A percentile compares a stretch with the other conserved stretches of the same genome.
These are phyloP conservation scores for Tipula unca DNA, from an alignment of 2,888 invertebrate genomes.

Conservation along the genomic window DNA sequence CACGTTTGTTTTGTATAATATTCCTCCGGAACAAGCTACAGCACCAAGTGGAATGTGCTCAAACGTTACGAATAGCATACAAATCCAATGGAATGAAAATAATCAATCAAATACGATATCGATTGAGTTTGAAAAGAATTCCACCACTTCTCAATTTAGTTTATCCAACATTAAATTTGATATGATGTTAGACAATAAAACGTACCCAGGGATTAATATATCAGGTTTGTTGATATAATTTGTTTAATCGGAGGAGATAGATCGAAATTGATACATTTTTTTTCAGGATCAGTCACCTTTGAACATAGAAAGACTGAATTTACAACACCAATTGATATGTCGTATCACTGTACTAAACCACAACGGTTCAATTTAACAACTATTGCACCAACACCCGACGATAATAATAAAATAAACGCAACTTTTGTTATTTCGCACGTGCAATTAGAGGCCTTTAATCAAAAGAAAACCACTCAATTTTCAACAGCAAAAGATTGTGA, in stretches of 20 bases:
- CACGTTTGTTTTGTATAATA: constrained; percentile 33
- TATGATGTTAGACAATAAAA: neutral
- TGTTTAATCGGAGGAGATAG: neutral
- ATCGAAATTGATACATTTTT: neutral
- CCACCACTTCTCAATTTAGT: constrained; percentile 45
- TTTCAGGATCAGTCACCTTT: neutral
- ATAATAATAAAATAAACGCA: constrained; percentile 38
- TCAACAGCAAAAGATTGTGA: constrained; percentile 66
- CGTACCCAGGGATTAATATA: neutral
- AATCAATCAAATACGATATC: neutral
- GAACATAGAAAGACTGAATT: neutral
- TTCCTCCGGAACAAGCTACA: constrained; percentile 42
- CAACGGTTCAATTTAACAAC: constrained; percentile 51
- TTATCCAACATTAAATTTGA: constrained; percentile 44
- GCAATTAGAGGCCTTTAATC: constrained; percentile 67
- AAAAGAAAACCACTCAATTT: constrained; percentile 47
- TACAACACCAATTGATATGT: constrained; percentile 52
- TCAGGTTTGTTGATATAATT: neutral
- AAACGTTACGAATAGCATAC: constrained; percentile 35
- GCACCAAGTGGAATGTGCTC: constrained; percentile 41
- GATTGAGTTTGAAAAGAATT: constrained; percentile 40
- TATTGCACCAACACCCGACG: constrained; percentile 27
- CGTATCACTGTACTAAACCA: constrained; percentile 61
- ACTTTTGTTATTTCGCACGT: constrained; percentile 50
- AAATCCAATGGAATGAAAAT: constrained; percentile 38